Conservation (phyloP, 2,797 vertebrate species). For the Octomys mimax region DNA sequence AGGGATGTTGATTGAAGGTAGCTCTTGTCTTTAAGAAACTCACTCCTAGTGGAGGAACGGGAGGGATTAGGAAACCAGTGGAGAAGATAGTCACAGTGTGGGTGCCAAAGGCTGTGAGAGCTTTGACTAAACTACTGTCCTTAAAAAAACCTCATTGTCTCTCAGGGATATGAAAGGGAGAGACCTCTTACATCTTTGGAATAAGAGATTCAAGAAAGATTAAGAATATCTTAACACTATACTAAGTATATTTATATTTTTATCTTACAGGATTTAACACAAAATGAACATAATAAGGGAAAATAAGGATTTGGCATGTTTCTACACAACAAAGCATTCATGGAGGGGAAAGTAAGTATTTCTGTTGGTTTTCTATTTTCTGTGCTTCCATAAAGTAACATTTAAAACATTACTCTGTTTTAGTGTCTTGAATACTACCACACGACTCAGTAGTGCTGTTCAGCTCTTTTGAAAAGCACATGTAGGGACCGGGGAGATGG, state of each 20-base stretch:
- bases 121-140: not conserved
- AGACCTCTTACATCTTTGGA: not conserved
- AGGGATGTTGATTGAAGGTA: not conserved
- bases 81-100: not conserved
- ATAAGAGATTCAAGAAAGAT: slow-evolving; percentile 21
- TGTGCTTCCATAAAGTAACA: not conserved
- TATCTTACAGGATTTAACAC: slow-evolving; percentile 92
- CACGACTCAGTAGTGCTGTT: not conserved
- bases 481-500: too few relatives aligned
- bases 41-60: not conserved
- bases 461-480: slow-evolving; percentile 23
- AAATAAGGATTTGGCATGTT: slow-evolving; percentile 99
- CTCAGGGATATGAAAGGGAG: not conserved
- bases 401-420: not conserved
- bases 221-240: not conserved
- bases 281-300: slow-evolving; percentile 99
- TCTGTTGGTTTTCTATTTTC: slow-evolving; percentile 57
- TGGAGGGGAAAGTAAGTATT: slow-evolving; percentile 99
- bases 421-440: not conserved
- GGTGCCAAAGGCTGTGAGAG: not conserved
- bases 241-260: slow-evolving; percentile 62
- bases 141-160: not conserved
- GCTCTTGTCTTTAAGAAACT: not conserved
- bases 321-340: slow-evolving; percentile 99
- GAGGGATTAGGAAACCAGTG: not conserved